These are phyloP conservation scores for Epizoanthus ramosus DNA, from an alignment of 92 coral and sea anemone genomes.

Conservation along the genomic window DNA sequence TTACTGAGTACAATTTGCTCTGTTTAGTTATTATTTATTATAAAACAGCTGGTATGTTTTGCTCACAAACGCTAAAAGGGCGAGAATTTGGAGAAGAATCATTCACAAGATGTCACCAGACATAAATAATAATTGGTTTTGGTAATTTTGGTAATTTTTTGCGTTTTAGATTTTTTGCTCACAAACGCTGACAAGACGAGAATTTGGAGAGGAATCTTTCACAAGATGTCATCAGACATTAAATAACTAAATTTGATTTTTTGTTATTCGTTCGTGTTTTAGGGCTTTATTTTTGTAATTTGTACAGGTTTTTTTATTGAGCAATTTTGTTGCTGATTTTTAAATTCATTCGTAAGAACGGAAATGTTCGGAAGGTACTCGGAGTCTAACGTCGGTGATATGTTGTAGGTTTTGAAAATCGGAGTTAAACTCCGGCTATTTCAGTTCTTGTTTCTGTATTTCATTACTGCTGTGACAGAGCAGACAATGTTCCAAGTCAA, in stretches of 20 bases:
- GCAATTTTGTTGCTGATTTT: too few species aligned
- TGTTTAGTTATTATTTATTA: not conserved
- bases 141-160: not conserved
- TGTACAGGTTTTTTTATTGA: too few species aligned
- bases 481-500: too few species aligned
- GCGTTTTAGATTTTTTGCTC: constrained; percentile 2
- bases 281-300: too few species aligned
- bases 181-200: not conserved
- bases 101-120: not conserved
- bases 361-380: too few species aligned
- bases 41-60: constrained; percentile 13
- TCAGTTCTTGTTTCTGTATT: too few species aligned
- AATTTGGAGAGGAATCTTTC: not conserved
- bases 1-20: constrained; percentile 25
- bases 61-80: not conserved
- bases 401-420: too few species aligned
- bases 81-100: not conserved
- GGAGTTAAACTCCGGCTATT: too few species aligned
- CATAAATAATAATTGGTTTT: not conserved
- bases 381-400: too few species aligned
- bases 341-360: too few species aligned
- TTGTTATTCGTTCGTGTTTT: too few species aligned
- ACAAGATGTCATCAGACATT: not conserved
- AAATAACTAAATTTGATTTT: not conserved
- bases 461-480: too few species aligned